Percentiles rank a stretch among this genome's conserved stretches.
Conservation (phyloP, 2,797 vertebrate genomes). For the Allochrocebus solatus region DNA sequence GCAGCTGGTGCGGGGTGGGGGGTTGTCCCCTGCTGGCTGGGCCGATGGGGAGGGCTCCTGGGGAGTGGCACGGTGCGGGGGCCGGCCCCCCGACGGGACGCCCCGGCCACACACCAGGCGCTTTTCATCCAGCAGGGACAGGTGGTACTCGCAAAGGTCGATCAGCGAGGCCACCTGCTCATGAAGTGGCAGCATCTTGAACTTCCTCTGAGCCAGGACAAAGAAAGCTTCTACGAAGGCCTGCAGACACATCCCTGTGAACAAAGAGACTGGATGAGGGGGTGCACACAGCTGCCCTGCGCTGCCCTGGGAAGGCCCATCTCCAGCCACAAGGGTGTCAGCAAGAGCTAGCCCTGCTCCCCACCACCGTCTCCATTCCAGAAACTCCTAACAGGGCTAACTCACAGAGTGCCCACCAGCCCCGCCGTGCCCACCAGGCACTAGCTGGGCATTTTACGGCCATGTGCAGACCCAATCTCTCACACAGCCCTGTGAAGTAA, state of each 20-base stretch:
- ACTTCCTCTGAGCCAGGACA: slow-evolving; percentile 91
- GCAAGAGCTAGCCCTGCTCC: not conserved
- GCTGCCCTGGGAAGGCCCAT: not conserved
- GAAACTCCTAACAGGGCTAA: accelerated
- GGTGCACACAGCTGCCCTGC: accelerated
- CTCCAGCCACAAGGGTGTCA: not conserved
- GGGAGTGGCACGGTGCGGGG: not conserved
- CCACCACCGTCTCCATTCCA: accelerated
- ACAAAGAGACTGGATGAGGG: not conserved
- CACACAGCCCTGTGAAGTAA: not conserved
- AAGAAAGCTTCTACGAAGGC: slow-evolving; percentile 96
- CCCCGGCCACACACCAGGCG: slow-evolving; percentile 84
- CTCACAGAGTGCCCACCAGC: accelerated
- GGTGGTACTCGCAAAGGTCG: slow-evolving; percentile 91
- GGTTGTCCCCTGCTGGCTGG: not conserved
- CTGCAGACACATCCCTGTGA: slow-evolving; percentile 94
- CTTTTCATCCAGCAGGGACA: slow-evolving; percentile 88
- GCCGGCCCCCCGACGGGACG: not conserved
- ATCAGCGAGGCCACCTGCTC: slow-evolving; percentile 90
- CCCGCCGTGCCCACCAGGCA: not conserved
- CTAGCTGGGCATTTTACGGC: too few relatives aligned
- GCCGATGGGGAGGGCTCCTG: not conserved
- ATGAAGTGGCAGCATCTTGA: slow-evolving; percentile 87
- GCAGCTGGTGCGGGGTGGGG: slow-evolving; percentile 27
- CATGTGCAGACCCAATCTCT: not conserved